These are phyloP conservation scores for Atta colombica DNA, from an alignment of 1,140 invertebrate genomes.

Conservation along the genomic window DNA sequence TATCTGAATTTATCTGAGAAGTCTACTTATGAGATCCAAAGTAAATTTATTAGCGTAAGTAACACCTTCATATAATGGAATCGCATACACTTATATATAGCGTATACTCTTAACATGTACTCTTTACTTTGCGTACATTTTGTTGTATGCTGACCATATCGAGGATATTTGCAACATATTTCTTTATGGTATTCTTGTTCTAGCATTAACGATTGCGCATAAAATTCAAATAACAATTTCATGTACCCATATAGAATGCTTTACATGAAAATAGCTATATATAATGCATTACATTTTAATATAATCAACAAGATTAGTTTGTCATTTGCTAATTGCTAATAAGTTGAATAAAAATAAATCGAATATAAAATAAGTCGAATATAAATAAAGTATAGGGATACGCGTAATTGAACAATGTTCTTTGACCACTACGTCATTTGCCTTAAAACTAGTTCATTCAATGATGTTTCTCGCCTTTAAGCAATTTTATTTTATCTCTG, in stretches of 20 bases:
- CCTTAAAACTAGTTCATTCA: slow-evolving; percentile 48
- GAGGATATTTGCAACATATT: slow-evolving; percentile 54
- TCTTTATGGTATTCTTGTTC: slow-evolving; percentile 20
- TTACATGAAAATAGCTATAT: neutral
- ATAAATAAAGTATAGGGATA: neutral
- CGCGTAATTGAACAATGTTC: neutral
- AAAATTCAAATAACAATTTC: slow-evolving; percentile 5
- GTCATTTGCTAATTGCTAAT: neutral
- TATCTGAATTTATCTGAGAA: slow-evolving; percentile 52
- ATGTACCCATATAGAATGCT: neutral
- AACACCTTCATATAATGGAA: slow-evolving; percentile 63
- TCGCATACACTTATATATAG: slow-evolving; percentile 57
- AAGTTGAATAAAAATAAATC: neutral
- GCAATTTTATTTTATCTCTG: slow-evolving; percentile 52
- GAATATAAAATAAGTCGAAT: neutral
- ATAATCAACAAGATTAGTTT: slow-evolving; percentile 22
- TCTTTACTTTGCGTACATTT: slow-evolving; percentile 41
- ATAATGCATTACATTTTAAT: neutral
- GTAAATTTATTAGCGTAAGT: slow-evolving; percentile 61
- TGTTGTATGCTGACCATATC: slow-evolving; percentile 37
- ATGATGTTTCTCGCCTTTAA: slow-evolving; percentile 18
- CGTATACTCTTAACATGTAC: neutral
- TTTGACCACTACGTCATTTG: slow-evolving; percentile 34
- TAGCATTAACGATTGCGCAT: slow-evolving; percentile 2
- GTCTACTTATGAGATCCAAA: slow-evolving; percentile 53